A percentile compares a stretch with the other conserved stretches of the same genome.
Evolutionary conservation across 2,113 vertebrate species (phyloP).

Genomic region (Lates calcarifer): DNA sequence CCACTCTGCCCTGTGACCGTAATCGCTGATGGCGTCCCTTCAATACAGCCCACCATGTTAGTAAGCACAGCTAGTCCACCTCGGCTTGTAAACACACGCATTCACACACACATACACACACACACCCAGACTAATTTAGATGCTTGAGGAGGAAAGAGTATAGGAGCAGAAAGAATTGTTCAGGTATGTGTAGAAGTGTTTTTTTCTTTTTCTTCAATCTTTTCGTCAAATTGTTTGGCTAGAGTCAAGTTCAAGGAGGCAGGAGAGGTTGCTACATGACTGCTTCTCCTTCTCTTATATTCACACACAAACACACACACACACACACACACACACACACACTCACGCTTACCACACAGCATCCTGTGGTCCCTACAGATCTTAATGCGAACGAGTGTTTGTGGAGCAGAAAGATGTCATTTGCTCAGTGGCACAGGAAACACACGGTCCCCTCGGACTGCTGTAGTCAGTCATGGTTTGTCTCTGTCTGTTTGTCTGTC

Average conservation of each 20-base stretch:
- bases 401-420: constrained; percentile 79
- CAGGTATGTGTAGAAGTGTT: constrained; percentile 15
- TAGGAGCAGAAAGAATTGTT: constrained; percentile 27
- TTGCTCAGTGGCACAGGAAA: constrained; percentile 73
- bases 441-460: constrained; percentile 59
- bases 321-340: not conserved
- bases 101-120: constrained; percentile 2
- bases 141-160: constrained; percentile 9
- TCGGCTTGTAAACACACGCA: constrained; percentile 43
- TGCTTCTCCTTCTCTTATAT: constrained; percentile 20
- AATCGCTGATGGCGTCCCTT: constrained; percentile 73
- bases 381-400: constrained; percentile 68
- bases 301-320: constrained; percentile 3
- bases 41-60: constrained; percentile 68
- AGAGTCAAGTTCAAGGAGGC: constrained; percentile 34
- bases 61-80: constrained; percentile 63
- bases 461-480: constrained; percentile 62
- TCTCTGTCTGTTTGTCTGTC: constrained; percentile 67
- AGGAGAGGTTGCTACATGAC: constrained; percentile 36
- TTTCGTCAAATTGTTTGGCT: constrained; percentile 23
- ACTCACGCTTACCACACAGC: constrained; percentile 16
- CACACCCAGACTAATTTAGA: constrained; percentile 24
- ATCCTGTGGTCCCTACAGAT: constrained; percentile 57
- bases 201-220: constrained; percentile 2
- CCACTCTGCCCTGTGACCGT: constrained; percentile 62